These are phyloP conservation scores for Ametastegia equiseti DNA, from an alignment of 2,888 invertebrate species.

Conservation along the genomic window DNA sequence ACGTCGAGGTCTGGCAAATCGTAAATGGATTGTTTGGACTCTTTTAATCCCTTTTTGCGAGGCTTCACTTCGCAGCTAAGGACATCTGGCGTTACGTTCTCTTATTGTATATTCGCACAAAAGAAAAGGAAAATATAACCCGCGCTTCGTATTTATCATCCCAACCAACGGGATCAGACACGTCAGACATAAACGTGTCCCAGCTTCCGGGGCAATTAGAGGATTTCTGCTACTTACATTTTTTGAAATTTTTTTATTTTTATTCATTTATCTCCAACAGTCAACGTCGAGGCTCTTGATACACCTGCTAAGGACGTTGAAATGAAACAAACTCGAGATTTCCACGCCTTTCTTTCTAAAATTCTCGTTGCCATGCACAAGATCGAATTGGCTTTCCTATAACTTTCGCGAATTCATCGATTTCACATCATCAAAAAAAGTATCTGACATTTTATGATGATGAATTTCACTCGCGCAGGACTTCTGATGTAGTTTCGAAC, in stretches of 20 bases:
- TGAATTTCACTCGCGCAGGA: neutral
- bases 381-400: neutral
- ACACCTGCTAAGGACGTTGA: neutral
- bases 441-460: neutral
- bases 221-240: slow-evolving; percentile 18
- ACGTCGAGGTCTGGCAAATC: slow-evolving; percentile 28
- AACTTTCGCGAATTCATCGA: neutral
- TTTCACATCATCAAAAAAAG: neutral
- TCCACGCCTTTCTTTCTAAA: neutral
- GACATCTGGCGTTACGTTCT: slow-evolving; percentile 21
- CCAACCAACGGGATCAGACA: neutral
- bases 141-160: neutral
- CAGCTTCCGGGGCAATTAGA: slow-evolving; percentile 12
- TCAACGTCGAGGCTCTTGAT: slow-evolving; percentile 16
- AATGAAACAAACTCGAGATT: neutral
- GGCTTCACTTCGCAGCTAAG: slow-evolving; percentile 10
- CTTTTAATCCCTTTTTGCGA: slow-evolving; percentile 33
- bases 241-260: neutral
- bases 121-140: neutral
- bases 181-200: slow-evolving; percentile 12
- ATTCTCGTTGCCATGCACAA: neutral
- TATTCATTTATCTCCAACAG: neutral
- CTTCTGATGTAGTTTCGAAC: neutral
- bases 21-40: slow-evolving; percentile 44
- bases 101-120: neutral